Evolutionary conservation across 2,888 invertebrate genomes (phyloP).

Genomic region (Lysandra bellargus): DNA sequence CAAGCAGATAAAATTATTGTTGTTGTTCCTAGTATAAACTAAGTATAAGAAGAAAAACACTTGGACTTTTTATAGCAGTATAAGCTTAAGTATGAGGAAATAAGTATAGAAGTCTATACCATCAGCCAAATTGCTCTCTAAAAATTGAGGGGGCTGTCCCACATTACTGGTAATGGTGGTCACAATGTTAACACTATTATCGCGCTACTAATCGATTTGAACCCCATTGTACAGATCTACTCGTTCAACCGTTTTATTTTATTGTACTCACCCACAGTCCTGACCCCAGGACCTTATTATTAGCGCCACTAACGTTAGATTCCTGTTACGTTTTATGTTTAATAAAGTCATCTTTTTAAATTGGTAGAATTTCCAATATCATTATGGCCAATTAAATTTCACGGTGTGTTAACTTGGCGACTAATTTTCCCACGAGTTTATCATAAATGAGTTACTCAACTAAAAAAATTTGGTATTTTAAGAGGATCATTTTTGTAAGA

Average conservation of each 20-base stretch:
- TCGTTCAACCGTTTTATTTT: slow-evolving; percentile 74
- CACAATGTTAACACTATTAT: slow-evolving; percentile 58
- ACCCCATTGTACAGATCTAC: slow-evolving; percentile 67
- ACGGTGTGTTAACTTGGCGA: slow-evolving; percentile 61
- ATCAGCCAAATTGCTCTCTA: background rate
- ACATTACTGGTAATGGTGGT: slow-evolving; percentile 43
- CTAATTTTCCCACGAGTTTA: slow-evolving; percentile 35
- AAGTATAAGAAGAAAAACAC: background rate
- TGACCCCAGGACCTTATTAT: slow-evolving; percentile 50
- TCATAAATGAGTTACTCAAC: background rate
- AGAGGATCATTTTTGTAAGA: background rate
- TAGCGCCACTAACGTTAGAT: background rate
- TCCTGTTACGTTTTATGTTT: slow-evolving; percentile 4
- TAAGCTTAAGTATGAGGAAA: background rate
- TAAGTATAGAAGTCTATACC: background rate
- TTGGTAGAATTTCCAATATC: slow-evolving; percentile 36
- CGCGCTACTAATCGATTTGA: slow-evolving; percentile 74
- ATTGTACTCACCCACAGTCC: slow-evolving; percentile 69
- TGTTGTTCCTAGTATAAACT: background rate
- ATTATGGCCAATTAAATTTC: slow-evolving; percentile 52
- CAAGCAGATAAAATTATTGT: background rate
- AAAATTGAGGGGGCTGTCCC: slow-evolving; percentile 31
- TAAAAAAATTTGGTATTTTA: slow-evolving; percentile 4
- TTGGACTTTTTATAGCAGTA: background rate
- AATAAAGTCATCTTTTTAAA: slow-evolving; percentile 30